Evolutionary conservation across 2,113 vertebrate genomes (phyloP).

Genomic region (Phaetusa simplex): DNA sequence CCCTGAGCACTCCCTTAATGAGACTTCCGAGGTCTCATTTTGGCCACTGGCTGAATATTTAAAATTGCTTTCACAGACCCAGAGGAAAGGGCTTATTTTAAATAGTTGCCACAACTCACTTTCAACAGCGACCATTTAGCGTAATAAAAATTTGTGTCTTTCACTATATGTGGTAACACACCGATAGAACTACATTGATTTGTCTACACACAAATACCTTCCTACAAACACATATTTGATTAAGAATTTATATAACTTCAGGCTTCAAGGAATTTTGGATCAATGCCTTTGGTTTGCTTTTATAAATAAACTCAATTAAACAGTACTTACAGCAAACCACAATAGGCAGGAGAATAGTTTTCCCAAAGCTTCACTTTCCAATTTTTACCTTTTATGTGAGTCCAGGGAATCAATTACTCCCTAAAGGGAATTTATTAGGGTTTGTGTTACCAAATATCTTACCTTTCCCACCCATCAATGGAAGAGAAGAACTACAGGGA

Average conservation of each 20-base stretch:
- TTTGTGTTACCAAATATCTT: not conserved
- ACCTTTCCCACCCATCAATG: not conserved
- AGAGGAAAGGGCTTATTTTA: not conserved
- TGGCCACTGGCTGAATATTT: not conserved
- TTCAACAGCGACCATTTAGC: not conserved
- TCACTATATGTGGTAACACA: not conserved
- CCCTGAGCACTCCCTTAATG: not conserved
- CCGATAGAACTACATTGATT: not conserved
- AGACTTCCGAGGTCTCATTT: not conserved
- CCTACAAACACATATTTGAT: slow-evolving; percentile 25
- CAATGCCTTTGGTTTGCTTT: slow-evolving; percentile 25
- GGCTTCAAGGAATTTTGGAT: slow-evolving; percentile 31
- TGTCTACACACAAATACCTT: not conserved
- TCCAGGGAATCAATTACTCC: not conserved
- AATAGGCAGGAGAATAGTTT: not conserved
- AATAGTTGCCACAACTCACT: not conserved
- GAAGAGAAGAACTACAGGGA: not conserved
- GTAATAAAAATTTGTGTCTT: not conserved
- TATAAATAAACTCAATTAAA: slow-evolving; percentile 51
- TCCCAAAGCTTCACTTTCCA: not conserved
- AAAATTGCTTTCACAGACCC: not conserved
- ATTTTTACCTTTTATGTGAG: not conserved
- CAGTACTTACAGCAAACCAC: not conserved
- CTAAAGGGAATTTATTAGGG: not conserved
- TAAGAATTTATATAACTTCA: slow-evolving; percentile 39